A percentile compares a stretch with the other conserved stretches of the same genome.
phyloP scores from a whole-genome alignment of 2,113 vertebrate genomes.

The Percopsis transmontana region DNA sequence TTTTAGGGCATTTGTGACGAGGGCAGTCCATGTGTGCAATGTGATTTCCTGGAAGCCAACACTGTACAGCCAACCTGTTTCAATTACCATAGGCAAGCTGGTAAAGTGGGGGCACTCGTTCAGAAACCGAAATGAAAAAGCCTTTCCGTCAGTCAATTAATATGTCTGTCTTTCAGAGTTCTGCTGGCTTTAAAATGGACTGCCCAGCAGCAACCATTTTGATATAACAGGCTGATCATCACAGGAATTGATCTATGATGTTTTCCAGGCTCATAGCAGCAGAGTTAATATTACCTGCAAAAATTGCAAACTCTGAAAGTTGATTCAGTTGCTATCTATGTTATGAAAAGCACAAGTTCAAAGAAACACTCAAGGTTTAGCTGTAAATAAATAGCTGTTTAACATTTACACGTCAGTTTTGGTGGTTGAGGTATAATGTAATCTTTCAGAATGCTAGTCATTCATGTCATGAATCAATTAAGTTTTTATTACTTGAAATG shows the following conservation, averaged over 20 bases:
- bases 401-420: not conserved
- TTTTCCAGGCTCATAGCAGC: not conserved
- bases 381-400: not conserved
- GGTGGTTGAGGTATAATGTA: too few relatives aligned
- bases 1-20: not conserved
- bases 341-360: not conserved
- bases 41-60: not conserved
- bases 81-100: conserved; percentile 6
- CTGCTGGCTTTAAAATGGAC: not conserved
- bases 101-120: not conserved
- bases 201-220: not conserved
- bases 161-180: conserved; percentile 4
- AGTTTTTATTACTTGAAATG: too few relatives aligned
- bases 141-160: not conserved
- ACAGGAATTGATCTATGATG: conserved; percentile 1
- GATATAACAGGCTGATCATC: conserved; percentile 1
- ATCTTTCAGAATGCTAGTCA: too few relatives aligned
- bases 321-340: conserved; percentile 3
- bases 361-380: not conserved
- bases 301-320: not conserved
- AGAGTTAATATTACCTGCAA: not conserved
- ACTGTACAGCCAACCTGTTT: conserved; percentile 18
- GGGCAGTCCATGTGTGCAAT: conserved; percentile 4
- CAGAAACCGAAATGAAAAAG: not conserved
- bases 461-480: too few relatives aligned